Base-by-base conservation (phyloP, 1,140 invertebrate genomes). In the Rhyacophila brunnea region DNA sequence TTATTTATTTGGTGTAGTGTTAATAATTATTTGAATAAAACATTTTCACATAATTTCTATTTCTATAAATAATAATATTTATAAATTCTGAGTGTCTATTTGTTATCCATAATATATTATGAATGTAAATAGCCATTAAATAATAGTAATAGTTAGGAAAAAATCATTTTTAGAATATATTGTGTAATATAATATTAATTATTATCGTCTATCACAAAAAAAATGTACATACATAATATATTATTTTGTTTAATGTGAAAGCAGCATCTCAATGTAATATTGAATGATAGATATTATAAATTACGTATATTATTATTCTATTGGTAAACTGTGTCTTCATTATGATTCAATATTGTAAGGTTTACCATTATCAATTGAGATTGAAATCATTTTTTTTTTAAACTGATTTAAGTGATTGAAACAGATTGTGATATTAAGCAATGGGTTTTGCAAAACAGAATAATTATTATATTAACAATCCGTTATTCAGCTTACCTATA, bases 381-480 rank as follows among this genome's bases (percentile, higher is more conserved):
- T 20, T 44, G 58, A 65, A 49, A 65, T 60, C 57, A 57, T 60
- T 49, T 32, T 58, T 65, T 36, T 57, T 28, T 52, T 32, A 60
- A 53, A 58, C 15, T 60, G 58, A 60, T 40, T 56, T 19, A 57
- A 61, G 63, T 61, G 63, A 65, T 65, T 65, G 63, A 65, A 60
- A 61, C 17, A 58, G 63, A 65, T 60, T 65, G 63, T 65, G 63
- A 65, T 65, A 65, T 49, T 53, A 58, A 58, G 32, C 63, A 61
- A 56, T 65, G 63, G 63, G 58, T 54, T 60, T 53, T 15, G 35
- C 51, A 54, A 46, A 40, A 43, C 20, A 46, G 42, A 47, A 51
- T 35, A 35, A 35, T n/a, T 40, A 13, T 40, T 40, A 40, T 40
- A n/a, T 11, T n/a, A n/a, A n/a, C n/a, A n/a, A n/a, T n/a, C n/a